Base-by-base conservation (phyloP, 2,797 vertebrate genomes). In the Pampus argenteus region DNA sequence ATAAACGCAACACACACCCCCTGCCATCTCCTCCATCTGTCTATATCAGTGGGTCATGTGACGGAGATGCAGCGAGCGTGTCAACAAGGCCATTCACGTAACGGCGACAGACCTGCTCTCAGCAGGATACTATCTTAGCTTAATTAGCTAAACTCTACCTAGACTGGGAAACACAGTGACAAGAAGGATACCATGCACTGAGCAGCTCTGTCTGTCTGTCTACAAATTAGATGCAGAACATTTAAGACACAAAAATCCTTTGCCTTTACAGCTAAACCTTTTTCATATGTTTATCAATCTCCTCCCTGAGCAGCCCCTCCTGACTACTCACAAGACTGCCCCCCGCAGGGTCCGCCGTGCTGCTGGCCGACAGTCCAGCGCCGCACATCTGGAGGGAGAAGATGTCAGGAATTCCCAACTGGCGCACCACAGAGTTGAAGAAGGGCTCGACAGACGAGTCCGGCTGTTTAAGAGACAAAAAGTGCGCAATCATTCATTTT, bases 361-460 rank as follows among this genome's bases (percentile, higher is more conserved):
- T 91, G 84, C 94, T 92, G 66, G 94, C 91, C 1, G 96, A 94
- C 77, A 96, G 71, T 66, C 96, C 96, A 23, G 95, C 94, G 1
- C 98, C 98, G 3, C 98, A 99, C 97, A 99, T 99, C 93, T 99
- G 98, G 86, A 99, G 95, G 84, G 98, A 99, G 88, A 99, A 99
- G 34, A 97, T 56, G 72, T 98, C 86, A 8, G 97, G 95, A 61
- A 99, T 97, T 56, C 92, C 90, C 6, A 95, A 94, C 88, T 98
- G 96, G 4, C 76, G 87, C 88, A 99, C 97, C 31, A 98, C 71
- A 2, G 98, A 98, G 81, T 98, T 95, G 71, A 99, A 99, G 93
- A 99, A 99, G 0, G 98, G 96, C 89, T 96, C 96, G 91, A 98
- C 95, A 0, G 96, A 95, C 18, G 96, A 93, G 56, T 98, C 97